Evolutionary conservation across 1,140 invertebrate genomes (phyloP).

Genomic region (Halesus radiatus): DNA sequence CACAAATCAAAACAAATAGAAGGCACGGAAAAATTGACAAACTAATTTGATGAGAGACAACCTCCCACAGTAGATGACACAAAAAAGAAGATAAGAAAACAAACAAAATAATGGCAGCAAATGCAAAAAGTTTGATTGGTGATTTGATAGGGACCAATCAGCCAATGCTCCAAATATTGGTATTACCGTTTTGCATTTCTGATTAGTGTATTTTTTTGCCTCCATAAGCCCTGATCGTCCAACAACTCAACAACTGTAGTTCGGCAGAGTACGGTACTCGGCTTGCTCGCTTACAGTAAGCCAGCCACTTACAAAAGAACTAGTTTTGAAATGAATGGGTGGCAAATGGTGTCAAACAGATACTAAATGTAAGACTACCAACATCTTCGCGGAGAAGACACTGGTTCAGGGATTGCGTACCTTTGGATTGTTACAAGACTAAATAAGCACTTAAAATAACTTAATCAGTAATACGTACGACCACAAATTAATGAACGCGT

Average conservation of each 20-base stretch:
- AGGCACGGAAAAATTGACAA: too few relatives aligned
- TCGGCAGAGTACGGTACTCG: slow-evolving; percentile 8
- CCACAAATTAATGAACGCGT: too few relatives aligned
- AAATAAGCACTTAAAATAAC: too few relatives aligned
- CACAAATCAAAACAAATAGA: too few relatives aligned
- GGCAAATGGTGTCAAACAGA: slow-evolving; percentile 38
- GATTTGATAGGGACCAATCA: neutral
- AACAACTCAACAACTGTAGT: neutral
- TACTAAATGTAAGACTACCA: slow-evolving; percentile 32
- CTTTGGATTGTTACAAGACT: too few relatives aligned
- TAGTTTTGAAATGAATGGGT: slow-evolving; percentile 37
- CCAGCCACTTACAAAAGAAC: slow-evolving; percentile 30
- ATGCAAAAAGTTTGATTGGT: too few relatives aligned
- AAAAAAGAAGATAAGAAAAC: too few relatives aligned
- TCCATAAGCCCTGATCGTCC: neutral
- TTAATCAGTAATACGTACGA: too few relatives aligned
- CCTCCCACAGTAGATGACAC: too few relatives aligned
- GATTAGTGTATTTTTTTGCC: slow-evolving; percentile 14
- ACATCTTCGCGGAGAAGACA: slow-evolving; percentile 31
- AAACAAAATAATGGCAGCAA: too few relatives aligned
- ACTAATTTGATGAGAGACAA: too few relatives aligned
- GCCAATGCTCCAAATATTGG: neutral
- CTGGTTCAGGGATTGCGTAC: neutral
- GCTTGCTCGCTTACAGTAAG: neutral
- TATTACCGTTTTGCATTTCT: slow-evolving; percentile 21